These are phyloP conservation scores for Pangasius macronema DNA, from an alignment of 2,797 vertebrate genomes.

Conservation along the genomic window DNA sequence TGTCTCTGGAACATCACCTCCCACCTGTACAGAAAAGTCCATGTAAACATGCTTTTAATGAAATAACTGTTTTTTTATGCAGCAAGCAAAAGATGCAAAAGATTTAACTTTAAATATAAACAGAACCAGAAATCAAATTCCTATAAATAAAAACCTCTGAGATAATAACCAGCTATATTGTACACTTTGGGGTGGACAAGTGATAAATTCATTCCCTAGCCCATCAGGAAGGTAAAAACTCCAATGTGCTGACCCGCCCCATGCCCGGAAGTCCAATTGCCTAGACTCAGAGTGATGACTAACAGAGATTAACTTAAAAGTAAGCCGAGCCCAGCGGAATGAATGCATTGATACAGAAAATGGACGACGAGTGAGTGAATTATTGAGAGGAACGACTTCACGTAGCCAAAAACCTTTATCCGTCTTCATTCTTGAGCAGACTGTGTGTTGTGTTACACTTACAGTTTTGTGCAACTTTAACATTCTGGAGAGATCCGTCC, in stretches of 20 bases:
- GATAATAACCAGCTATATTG: background rate
- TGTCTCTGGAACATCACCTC: conserved; percentile 92
- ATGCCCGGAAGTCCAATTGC: background rate
- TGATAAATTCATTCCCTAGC: background rate
- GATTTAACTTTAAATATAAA: background rate
- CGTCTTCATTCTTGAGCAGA: background rate
- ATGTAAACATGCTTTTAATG: background rate
- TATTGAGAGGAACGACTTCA: background rate
- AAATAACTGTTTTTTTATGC: background rate
- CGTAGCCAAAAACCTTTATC: background rate
- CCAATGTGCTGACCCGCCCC: too few species aligned
- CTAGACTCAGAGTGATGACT: background rate
- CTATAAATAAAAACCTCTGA: background rate
- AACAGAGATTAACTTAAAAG: background rate
- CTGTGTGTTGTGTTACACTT: background rate
- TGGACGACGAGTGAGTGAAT: background rate
- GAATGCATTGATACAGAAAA: background rate
- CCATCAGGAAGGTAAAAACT: background rate
- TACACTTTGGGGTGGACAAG: background rate
- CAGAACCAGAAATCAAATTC: background rate
- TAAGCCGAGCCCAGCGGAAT: too few species aligned
- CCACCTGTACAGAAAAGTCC: conserved; percentile 73
- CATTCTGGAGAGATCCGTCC: background rate
- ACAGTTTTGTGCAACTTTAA: background rate
- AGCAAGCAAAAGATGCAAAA: background rate